Conservation (phyloP, 2,888 invertebrate genomes). For the Pantelozetes paolii region DNA sequence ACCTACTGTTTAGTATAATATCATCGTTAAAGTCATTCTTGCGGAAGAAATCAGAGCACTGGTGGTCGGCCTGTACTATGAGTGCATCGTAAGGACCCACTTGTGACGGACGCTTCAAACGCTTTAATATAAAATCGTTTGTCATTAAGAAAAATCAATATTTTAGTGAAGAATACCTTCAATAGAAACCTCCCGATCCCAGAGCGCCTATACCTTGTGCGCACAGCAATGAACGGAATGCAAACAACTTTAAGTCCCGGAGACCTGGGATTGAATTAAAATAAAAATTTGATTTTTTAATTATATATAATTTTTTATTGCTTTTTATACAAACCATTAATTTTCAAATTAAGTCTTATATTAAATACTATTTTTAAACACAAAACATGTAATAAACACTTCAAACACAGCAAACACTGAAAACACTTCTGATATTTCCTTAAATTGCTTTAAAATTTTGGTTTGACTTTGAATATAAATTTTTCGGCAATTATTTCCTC, state of each 20-base stretch:
- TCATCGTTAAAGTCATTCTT: slow-evolving; percentile 54
- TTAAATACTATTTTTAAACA: too few relatives aligned
- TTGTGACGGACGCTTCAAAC: slow-evolving; percentile 52
- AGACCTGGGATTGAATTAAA: slow-evolving; percentile 48
- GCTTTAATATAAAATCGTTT: slow-evolving; percentile 48
- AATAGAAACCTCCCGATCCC: slow-evolving; percentile 54
- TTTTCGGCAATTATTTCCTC: not conserved
- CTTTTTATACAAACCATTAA: not conserved
- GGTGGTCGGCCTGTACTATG: slow-evolving; percentile 54
- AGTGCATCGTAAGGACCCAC: slow-evolving; percentile 54
- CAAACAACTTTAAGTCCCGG: slow-evolving; percentile 53
- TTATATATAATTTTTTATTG: not conserved
- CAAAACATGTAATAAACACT: slow-evolving; percentile 9
- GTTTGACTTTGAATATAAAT: not conserved
- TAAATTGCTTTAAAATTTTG: not conserved
- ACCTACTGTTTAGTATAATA: slow-evolving; percentile 53
- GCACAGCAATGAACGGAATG: slow-evolving; percentile 52
- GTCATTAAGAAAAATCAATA: not conserved
- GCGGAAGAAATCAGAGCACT: slow-evolving; percentile 53
- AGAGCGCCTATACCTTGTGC: slow-evolving; percentile 51
- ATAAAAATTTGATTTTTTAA: not conserved
- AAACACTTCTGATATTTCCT: too few relatives aligned
- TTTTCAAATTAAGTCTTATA: too few relatives aligned
- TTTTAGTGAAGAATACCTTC: slow-evolving; percentile 49
- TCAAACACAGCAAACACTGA: too few relatives aligned